Conservation (phyloP, 2,113 vertebrate genomes). For the Taurulus bubalis region DNA sequence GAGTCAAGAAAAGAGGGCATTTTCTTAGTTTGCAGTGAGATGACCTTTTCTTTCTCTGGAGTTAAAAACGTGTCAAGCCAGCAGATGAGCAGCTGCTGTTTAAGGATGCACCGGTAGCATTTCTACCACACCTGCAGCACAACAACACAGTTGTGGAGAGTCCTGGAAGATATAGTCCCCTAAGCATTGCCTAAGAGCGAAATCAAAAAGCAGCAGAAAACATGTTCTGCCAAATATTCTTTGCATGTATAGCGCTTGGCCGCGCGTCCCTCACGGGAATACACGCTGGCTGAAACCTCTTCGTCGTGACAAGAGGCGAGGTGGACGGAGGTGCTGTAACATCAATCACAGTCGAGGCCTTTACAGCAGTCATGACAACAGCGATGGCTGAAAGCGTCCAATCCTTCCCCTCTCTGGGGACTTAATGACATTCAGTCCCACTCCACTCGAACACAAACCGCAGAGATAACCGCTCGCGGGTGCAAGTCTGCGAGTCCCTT, state of each 20-base stretch:
- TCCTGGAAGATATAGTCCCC: too few species aligned
- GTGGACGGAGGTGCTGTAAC: constrained; percentile 17
- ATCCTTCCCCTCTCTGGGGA: constrained; percentile 34
- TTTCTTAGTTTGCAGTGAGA: neutral
- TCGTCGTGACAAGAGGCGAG: constrained; percentile 49
- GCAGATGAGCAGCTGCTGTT: constrained; percentile 16
- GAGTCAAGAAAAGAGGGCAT: neutral
- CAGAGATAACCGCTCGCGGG: neutral
- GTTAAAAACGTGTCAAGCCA: neutral
- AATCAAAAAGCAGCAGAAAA: constrained; percentile 33
- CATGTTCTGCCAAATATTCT: constrained; percentile 26
- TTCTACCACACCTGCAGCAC: neutral
- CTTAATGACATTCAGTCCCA: constrained; percentile 48
- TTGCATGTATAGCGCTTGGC: constrained; percentile 32
- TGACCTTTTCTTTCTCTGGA: constrained; percentile 19
- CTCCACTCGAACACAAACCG: neutral
- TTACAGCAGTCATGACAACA: constrained; percentile 62
- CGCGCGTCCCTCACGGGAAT: constrained; percentile 33
- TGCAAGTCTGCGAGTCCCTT: constrained; percentile 8
- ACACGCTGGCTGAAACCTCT: constrained; percentile 20
- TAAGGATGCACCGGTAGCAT: neutral
- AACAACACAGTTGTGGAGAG: too few species aligned
- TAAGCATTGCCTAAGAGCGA: constrained; percentile 17
- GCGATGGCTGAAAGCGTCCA: constrained; percentile 34
- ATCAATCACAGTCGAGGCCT: constrained; percentile 47